These are phyloP conservation scores for Mizuhopecten yessoensis DNA, from an alignment of 1,140 invertebrate species.

Conservation along the genomic window DNA sequence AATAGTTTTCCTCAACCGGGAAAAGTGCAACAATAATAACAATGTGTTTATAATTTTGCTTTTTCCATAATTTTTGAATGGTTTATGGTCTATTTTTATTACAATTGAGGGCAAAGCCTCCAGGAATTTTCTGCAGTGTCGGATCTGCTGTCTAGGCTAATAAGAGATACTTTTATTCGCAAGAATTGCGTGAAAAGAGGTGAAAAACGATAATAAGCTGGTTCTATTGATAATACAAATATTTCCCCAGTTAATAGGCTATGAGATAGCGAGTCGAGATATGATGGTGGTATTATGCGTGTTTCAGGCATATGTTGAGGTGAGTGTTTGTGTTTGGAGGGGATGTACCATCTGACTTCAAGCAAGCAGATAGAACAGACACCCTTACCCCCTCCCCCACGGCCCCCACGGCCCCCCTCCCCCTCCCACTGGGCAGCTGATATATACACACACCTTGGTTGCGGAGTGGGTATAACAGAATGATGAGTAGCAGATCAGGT, in stretches of 20 bases:
- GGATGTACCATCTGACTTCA: neutral
- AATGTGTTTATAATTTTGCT: no score
- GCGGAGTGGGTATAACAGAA: neutral
- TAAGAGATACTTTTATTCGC: neutral
- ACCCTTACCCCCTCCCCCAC: neutral
- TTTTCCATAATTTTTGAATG: no score
- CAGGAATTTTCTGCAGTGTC: neutral
- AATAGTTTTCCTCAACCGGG: no score
- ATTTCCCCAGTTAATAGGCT: neutral
- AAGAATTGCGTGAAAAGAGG: neutral
- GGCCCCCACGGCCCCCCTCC: no score
- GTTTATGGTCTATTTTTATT: no score
- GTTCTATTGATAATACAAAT: neutral
- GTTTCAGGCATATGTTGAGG: neutral
- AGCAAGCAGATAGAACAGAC: neutral
- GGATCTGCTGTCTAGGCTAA: neutral
- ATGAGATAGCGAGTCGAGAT: neutral
- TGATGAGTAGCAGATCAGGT: neutral
- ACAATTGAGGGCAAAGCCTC: neutral
- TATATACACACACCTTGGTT: neutral
- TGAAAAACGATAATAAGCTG: slow-evolving; percentile 7
- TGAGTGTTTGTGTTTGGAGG: neutral
- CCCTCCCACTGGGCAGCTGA: neutral
- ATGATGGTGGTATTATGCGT: neutral
- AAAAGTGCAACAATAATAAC: no score